A percentile compares a stretch with the other conserved stretches of the same genome.
These are phyloP conservation scores for Pocillopora damicornis DNA, from an alignment of 64 coral and sea anemone species.

Conservation along the genomic window DNA sequence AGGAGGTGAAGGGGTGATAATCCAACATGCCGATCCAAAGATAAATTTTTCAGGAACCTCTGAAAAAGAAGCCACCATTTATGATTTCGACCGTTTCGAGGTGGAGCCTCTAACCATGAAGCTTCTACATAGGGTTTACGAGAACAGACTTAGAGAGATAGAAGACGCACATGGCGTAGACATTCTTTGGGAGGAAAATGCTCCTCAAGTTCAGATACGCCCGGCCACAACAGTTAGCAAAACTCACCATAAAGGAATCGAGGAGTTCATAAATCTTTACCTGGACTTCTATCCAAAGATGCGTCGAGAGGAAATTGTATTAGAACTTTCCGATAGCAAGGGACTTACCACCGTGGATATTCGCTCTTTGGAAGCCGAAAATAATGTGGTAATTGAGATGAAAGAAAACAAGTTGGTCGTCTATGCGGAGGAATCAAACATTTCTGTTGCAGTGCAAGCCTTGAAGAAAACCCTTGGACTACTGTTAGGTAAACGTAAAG, in stretches of 20 bases:
- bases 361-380: neutral
- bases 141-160: neutral
- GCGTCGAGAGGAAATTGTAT: neutral
- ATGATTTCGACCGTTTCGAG: neutral
- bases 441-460: neutral
- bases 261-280: constrained; percentile 35
- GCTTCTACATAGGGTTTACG: neutral
- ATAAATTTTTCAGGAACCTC: neutral
- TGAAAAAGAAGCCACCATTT: neutral
- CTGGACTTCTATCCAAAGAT: neutral
- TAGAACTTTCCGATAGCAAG: neutral
- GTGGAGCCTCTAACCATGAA: constrained; percentile 42
- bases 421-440: constrained; percentile 11
- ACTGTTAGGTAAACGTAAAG: neutral
- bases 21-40: neutral
- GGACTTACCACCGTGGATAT: neutral
- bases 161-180: constrained; percentile 1
- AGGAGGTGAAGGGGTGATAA: too few relatives aligned
- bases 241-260: neutral
- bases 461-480: constrained; percentile 23
- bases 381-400: constrained; percentile 4
- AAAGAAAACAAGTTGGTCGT: neutral
- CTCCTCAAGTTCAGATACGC: neutral
- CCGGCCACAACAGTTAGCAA: neutral
- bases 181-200: constrained; percentile 19